Evolutionary conservation across 2,888 invertebrate genomes (phyloP).

Genomic region (Helicoverpa assulta): DNA sequence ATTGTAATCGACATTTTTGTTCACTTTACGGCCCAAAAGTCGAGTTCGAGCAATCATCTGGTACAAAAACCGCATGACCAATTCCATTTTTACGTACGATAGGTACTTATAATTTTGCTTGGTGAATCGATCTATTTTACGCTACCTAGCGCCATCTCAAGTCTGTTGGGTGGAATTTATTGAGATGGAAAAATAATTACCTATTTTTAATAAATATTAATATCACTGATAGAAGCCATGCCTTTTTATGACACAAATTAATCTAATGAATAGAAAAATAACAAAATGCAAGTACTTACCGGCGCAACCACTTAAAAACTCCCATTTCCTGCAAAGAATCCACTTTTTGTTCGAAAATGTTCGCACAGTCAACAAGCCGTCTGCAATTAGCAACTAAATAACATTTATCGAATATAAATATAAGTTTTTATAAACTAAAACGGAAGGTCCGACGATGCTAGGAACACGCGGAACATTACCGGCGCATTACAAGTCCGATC

Average conservation of each 20-base stretch:
- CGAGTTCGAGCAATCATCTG: constrained; percentile 27
- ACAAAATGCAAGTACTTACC: constrained; percentile 76
- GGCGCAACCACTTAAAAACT: constrained; percentile 88
- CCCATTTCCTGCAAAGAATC: constrained; percentile 84
- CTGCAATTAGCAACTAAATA: constrained; percentile 58
- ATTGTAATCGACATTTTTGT: constrained; percentile 64
- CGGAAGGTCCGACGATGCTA: constrained; percentile 73
- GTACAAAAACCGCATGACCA: constrained; percentile 1
- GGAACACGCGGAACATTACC: constrained; percentile 85
- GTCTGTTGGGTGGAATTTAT: not conserved
- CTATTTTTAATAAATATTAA: not conserved
- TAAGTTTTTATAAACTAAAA: constrained; percentile 71
- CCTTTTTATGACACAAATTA: not conserved
- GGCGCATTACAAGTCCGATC: constrained; percentile 81
- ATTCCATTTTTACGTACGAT: not conserved
- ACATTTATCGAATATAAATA: constrained; percentile 60
- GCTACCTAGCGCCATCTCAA: constrained; percentile 4
- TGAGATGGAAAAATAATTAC: not conserved
- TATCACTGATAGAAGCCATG: not conserved
- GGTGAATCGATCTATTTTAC: not conserved
- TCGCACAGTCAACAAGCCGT: constrained; percentile 57
- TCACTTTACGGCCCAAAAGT: constrained; percentile 41
- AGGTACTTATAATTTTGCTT: not conserved
- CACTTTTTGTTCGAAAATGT: constrained; percentile 73
- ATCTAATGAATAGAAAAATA: constrained; percentile 4